These are phyloP conservation scores for Anarsia innoxiella DNA, from an alignment of 2,888 invertebrate species.

Conservation along the genomic window DNA sequence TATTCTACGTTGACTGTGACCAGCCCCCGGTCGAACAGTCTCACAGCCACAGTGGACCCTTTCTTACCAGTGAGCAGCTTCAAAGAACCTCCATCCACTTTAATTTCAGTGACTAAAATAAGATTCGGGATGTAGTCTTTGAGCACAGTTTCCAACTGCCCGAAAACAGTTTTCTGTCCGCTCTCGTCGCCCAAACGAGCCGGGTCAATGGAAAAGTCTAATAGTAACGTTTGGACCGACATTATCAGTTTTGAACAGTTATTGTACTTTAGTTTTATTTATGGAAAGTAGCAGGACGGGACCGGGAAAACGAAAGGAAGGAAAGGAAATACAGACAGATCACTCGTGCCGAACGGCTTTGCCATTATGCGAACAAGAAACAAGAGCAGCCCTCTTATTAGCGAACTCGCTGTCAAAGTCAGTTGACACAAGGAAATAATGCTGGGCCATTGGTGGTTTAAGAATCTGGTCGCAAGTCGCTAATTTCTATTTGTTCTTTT, in stretches of 20 bases:
- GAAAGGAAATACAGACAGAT: constrained; percentile 1
- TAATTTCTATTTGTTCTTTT: no score
- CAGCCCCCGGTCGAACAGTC: constrained; percentile 84
- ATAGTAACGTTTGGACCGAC: constrained; percentile 86
- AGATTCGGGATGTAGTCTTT: constrained; percentile 83
- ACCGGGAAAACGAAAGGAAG: constrained; percentile 30
- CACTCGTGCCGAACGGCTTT: no score
- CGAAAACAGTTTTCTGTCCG: constrained; percentile 79
- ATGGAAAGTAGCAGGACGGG: constrained; percentile 33
- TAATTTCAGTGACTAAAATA: constrained; percentile 79
- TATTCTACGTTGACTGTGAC: constrained; percentile 90
- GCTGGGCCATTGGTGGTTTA: no score
- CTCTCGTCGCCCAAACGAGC: constrained; percentile 79
- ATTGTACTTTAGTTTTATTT: constrained; percentile 24
- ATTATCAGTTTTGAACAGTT: constrained; percentile 51
- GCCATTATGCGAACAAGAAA: no score
- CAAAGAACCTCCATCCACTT: constrained; percentile 81
- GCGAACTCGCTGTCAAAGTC: no score
- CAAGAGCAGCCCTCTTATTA: no score
- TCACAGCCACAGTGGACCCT: constrained; percentile 80
- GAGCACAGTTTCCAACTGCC: constrained; percentile 80
- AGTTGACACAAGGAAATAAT: no score
- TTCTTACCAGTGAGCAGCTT: constrained; percentile 82
- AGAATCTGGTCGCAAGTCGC: no score
- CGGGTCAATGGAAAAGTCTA: constrained; percentile 86